Percentiles rank a stretch among this genome's conserved stretches.
These are phyloP conservation scores for Penelope pileata DNA, from an alignment of 2,113 vertebrate species.

Conservation along the genomic window DNA sequence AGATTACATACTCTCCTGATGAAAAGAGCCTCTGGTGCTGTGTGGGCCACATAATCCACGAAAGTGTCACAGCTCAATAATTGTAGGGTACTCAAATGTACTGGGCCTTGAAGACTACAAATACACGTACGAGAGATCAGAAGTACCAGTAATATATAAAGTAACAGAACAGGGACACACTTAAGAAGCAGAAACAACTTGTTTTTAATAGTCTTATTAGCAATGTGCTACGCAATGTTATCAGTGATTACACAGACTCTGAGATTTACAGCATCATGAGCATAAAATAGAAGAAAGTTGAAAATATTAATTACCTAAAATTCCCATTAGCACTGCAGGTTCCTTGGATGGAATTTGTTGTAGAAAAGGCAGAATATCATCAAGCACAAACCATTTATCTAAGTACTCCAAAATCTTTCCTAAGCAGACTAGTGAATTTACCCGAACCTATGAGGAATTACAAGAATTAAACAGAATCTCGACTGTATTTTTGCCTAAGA, in stretches of 20 bases:
- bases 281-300: neutral
- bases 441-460: slow-evolving; percentile 85
- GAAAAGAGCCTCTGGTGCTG: neutral
- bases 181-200: neutral
- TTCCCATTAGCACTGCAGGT: slow-evolving; percentile 97
- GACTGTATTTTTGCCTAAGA: neutral
- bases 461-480: neutral
- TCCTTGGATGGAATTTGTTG: slow-evolving; percentile 98
- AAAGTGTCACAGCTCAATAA: neutral
- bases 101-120: neutral
- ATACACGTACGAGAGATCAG: neutral
- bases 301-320: slow-evolving; percentile 84
- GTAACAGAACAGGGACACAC: neutral
- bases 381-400: slow-evolving; percentile 98
- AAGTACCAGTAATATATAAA: neutral
- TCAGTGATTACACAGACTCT: neutral
- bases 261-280: neutral
- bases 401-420: slow-evolving; percentile 98
- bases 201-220: neutral
- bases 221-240: neutral
- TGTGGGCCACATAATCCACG: neutral
- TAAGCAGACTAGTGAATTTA: slow-evolving; percentile 96
- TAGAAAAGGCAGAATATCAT: slow-evolving; percentile 96
- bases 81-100: neutral
- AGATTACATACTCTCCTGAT: neutral